Conservation (phyloP, 2,797 vertebrate species). For the Propithecus perrieri region DNA sequence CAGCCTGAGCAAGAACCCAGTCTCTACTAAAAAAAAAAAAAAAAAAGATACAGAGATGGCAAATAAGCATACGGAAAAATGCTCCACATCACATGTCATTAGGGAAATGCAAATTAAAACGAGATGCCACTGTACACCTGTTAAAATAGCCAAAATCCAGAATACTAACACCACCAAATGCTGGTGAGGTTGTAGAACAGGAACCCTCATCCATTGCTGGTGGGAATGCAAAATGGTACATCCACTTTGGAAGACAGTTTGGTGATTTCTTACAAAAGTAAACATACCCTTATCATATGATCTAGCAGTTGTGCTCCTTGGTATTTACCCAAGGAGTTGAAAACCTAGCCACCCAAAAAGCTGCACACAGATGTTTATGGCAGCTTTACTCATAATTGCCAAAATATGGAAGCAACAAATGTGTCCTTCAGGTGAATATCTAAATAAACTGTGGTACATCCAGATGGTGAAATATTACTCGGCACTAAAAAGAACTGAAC, state of each 20-base stretch:
- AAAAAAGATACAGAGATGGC: too few species aligned
- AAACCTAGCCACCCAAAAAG: not conserved
- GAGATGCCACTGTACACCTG: not conserved
- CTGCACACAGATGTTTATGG: not conserved
- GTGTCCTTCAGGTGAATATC: too few species aligned
- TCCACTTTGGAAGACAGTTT: not conserved
- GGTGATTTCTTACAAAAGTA: not conserved
- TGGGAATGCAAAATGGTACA: not conserved
- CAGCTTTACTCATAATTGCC: too few species aligned
- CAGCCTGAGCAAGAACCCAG: too few species aligned
- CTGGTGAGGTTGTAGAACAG: not conserved
- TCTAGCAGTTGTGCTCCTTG: not conserved
- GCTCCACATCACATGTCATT: not conserved
- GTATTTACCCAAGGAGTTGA: not conserved
- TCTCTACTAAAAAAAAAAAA: not conserved
- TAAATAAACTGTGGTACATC: too few species aligned
- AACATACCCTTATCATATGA: not conserved
- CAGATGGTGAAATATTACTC: too few species aligned
- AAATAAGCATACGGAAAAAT: not conserved
- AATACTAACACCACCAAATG: not conserved
- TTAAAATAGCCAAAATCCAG: not conserved
- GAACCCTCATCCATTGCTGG: not conserved
- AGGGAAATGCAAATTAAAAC: not conserved
- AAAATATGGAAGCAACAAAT: too few species aligned
- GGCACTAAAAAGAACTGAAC: too few species aligned